Evolutionary conservation across 1,140 invertebrate genomes (phyloP), one percentile per base, ranked within the genome.

Genomic region (Brachionus rubens): DNA sequence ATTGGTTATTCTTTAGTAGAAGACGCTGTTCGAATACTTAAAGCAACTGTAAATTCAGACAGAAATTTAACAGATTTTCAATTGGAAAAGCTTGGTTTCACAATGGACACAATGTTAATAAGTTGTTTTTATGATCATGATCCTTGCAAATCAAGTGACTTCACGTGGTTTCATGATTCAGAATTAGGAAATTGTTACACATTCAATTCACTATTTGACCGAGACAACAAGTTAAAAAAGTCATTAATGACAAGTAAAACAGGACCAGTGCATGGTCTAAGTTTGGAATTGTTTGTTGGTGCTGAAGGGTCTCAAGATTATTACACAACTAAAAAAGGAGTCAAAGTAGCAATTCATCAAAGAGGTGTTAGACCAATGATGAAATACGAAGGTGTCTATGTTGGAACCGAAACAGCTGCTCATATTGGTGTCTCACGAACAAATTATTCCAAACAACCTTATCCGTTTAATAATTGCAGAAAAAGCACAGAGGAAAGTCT

Each of bases 171-270:
- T 33, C 16, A 28, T 14, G 47, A 47, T n/a, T 21, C 26, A 21
- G 65, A 70, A 24, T 70, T n/a, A 21, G 65, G 65, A 12, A 70
- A 70, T 19, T 70, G 65, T 21, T 70, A 47, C 26, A 70, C 65
- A 10, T 70, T 70, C 47, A 70, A 70, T 50, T 12, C 21, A 21
- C n/a, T 70, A 50, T 48, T 50, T 16, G 26, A 70, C 47, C 9
- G 16, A 47, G 47, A 46, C 33, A 36, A 50, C 16, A n/a, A 47
- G 14, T n/a, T 26, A 9, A 28, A 1, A 1, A 12, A 50, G n/a
- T 16, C 40, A 10, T 24, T 33, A 28, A 33, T 21, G 16, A 70
- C 65, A 33, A 70, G 65, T 30, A 70, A 70, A 46, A 19, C 65
- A 1, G 65, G 65, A 5, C 40, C 65, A 28, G 30, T 28, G 10